Percentiles rank a stretch among this genome's conserved stretches.
These are phyloP conservation scores for Takifugu rubripes DNA, from an alignment of 2,797 vertebrate species.

Conservation along the genomic window DNA sequence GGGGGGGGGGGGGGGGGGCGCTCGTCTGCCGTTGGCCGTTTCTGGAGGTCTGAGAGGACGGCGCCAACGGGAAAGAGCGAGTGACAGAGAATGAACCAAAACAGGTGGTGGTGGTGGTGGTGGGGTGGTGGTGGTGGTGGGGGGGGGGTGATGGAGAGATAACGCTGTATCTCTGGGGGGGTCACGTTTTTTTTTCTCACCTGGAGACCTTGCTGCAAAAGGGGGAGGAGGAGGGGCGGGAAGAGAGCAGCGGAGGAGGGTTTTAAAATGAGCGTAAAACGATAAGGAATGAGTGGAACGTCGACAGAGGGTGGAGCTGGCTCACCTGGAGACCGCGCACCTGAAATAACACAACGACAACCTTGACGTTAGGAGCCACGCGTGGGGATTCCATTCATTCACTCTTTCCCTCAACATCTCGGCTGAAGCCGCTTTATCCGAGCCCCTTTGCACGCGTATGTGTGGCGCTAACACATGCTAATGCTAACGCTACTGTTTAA, in stretches of 20 bases:
- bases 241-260: conserved; percentile 8
- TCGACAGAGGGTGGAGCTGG: conserved; percentile 53
- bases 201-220: conserved; percentile 73
- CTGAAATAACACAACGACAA: conserved; percentile 49
- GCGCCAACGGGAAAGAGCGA: conserved; percentile 7
- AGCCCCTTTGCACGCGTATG: too few species aligned
- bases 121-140: conserved; percentile 12
- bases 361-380: conserved; percentile 13
- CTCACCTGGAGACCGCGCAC: conserved; percentile 78
- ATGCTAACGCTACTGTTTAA: too few species aligned
- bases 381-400: conserved; percentile 16
- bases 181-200: conserved; percentile 60
- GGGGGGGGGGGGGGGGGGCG: conserved; percentile 38
- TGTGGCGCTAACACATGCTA: too few species aligned
- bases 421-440: too few species aligned
- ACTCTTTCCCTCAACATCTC: too few species aligned
- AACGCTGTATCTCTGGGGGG: conserved; percentile 38
- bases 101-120: conserved; percentile 33
- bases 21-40: conserved; percentile 23
- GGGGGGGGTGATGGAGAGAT: background rate
- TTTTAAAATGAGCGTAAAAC: conserved; percentile 22
- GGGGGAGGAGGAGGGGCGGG: background rate
- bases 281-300: conserved; percentile 6
- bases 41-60: conserved; percentile 15
- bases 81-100: background rate